These are phyloP conservation scores for Tachina lurida DNA, from an alignment of 2,888 invertebrate genomes.

Conservation along the genomic window DNA sequence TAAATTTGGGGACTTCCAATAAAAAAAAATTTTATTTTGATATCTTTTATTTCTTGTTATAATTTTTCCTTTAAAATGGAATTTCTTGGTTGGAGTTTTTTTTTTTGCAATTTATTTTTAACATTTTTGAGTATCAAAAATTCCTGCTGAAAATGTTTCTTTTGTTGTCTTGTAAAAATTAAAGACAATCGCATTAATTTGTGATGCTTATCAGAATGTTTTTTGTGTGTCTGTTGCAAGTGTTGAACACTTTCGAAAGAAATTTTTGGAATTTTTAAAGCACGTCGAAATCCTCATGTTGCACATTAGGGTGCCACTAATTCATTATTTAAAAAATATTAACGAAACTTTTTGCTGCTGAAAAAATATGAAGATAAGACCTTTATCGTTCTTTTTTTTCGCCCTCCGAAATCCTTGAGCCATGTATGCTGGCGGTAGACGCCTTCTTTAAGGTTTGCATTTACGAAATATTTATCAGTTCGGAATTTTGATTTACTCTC, in stretches of 20 bases:
- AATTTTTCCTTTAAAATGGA: background rate
- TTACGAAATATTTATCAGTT: no score
- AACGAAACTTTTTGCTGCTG: no score
- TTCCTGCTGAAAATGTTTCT: background rate
- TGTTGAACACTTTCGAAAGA: background rate
- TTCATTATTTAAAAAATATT: no score
- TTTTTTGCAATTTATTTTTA: background rate
- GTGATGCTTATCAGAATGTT: conserved; percentile 42
- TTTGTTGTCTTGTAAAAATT: conserved; percentile 10
- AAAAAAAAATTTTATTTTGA: background rate
- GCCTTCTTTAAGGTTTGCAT: no score
- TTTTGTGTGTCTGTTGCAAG: background rate
- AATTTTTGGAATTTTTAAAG: conserved; percentile 40
- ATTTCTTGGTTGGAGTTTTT: background rate
- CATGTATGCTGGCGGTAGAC: no score
- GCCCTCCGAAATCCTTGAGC: no score
- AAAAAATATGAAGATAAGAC: no score
- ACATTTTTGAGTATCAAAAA: background rate
- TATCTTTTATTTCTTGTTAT: background rate
- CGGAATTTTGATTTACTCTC: no score
- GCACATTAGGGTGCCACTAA: conserved; percentile 5
- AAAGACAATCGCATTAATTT: conserved; percentile 40
- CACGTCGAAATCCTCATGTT: background rate
- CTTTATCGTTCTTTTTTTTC: no score
- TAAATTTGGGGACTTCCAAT: conserved; percentile 38